Conservation (phyloP, 1,140 invertebrate species). For the Ostrea edulis region DNA sequence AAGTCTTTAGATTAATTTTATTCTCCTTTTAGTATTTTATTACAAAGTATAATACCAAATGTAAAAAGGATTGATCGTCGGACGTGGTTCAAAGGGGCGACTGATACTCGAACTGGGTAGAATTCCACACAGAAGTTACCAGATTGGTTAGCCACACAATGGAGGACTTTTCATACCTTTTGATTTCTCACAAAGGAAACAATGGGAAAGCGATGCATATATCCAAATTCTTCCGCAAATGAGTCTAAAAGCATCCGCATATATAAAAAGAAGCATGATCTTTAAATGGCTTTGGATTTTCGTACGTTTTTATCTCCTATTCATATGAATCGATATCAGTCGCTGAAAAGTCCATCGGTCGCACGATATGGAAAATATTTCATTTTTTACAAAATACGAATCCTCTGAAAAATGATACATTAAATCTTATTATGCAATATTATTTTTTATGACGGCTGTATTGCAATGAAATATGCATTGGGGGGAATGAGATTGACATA, state of each 20-base stretch:
- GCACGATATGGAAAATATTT: not conserved
- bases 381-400: not conserved
- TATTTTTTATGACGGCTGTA: not conserved
- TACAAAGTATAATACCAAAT: slow-evolving; percentile 6
- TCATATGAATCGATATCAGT: slow-evolving; percentile 18
- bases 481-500: no score
- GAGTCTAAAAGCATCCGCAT: slow-evolving; percentile 31
- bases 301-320: slow-evolving; percentile 12
- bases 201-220: slow-evolving; percentile 11
- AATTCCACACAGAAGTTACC: not conserved
- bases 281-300: slow-evolving; percentile 4
- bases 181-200: slow-evolving; percentile 32
- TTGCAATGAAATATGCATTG: not conserved
- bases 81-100: not conserved
- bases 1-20: slow-evolving; percentile 19
- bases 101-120: not conserved
- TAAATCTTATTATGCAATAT: slow-evolving; percentile 2
- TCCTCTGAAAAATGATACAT: not conserved
- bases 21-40: slow-evolving; percentile 14
- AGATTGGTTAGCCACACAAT: slow-evolving; percentile 18
- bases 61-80: not conserved
- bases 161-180: slow-evolving; percentile 4
- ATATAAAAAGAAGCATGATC: not conserved
- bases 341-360: slow-evolving; percentile 5
- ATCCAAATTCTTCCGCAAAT: slow-evolving; percentile 38